Evolutionary conservation across 2,888 invertebrate genomes (phyloP).

Genomic region (Hybos culiciformis): DNA sequence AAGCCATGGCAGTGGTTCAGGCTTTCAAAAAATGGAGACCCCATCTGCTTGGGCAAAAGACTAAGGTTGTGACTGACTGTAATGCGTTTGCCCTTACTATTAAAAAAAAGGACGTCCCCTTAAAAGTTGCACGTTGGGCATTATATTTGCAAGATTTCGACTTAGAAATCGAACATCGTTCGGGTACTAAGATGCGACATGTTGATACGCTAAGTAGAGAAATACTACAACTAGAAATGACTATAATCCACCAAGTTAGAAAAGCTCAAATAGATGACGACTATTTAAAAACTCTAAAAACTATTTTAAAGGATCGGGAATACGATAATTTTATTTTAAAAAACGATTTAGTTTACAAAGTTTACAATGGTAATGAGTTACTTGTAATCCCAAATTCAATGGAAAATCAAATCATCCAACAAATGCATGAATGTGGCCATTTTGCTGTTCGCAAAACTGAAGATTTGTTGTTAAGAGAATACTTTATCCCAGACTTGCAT

Average conservation of each 20-base stretch:
- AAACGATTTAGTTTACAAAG: conserved; percentile 9
- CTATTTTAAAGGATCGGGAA: conserved; percentile 3
- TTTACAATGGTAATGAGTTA: conserved; percentile 6
- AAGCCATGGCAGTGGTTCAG: conserved; percentile 17
- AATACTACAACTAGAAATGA: conserved; percentile 10
- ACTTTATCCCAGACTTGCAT: conserved; percentile 10
- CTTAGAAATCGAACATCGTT: conserved; percentile 16
- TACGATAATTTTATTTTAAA: conserved; percentile 12
- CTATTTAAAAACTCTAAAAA: conserved; percentile 10
- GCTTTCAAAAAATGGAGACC: conserved; percentile 19
- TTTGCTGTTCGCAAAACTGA: conserved; percentile 10
- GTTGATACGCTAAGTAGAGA: conserved; percentile 13
- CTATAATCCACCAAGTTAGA: conserved; percentile 7
- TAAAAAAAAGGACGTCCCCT: conserved; percentile 12
- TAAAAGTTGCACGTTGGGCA: conserved; percentile 16
- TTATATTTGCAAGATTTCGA: conserved; percentile 16
- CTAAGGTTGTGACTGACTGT: conserved; percentile 11
- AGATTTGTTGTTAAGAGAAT: conserved; percentile 10
- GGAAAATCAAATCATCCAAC: conserved; percentile 11
- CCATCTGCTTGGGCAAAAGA: conserved; percentile 16
- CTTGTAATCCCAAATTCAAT: conserved; percentile 10
- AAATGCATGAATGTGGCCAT: conserved; percentile 9
- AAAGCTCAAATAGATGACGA: conserved; percentile 10
- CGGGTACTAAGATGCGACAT: conserved; percentile 13
- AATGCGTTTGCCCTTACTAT: conserved; percentile 15